A percentile compares a stretch with the other conserved stretches of the same genome.
Evolutionary conservation across 2,888 invertebrate species (phyloP).

Genomic region (Acanthosepion pharaonis): DNA sequence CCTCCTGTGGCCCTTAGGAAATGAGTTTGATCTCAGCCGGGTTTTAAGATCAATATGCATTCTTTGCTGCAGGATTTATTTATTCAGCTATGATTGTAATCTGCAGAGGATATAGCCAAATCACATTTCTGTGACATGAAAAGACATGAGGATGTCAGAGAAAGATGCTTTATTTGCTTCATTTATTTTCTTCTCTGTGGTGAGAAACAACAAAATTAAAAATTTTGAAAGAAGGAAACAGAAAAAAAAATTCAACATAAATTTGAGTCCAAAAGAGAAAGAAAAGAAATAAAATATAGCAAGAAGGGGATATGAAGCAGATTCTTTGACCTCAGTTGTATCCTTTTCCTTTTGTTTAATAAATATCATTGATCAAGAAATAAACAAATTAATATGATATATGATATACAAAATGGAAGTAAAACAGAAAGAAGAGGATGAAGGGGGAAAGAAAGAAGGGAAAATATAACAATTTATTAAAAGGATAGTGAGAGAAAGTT

Average conservation of each 20-base stretch:
- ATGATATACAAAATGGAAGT: neutral
- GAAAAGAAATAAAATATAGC: neutral
- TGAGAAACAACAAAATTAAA: neutral
- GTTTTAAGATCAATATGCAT: neutral
- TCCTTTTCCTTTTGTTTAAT: neutral
- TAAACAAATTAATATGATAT: neutral
- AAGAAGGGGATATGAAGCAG: neutral
- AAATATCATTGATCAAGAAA: neutral
- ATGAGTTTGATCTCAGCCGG: constrained; percentile 20
- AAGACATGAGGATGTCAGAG: neutral
- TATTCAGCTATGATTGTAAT: constrained; percentile 23
- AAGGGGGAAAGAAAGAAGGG: too few species aligned
- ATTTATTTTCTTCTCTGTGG: neutral
- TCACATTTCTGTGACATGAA: constrained; percentile 6
- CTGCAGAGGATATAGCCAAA: neutral
- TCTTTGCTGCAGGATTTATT: neutral
- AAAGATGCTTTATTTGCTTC: neutral
- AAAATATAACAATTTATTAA: too few species aligned
- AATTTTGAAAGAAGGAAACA: neutral
- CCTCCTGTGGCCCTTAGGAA: neutral
- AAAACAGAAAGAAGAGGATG: neutral
- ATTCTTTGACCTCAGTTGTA: neutral
- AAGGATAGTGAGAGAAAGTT: too few species aligned
- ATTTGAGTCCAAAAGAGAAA: neutral
- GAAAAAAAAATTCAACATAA: neutral